Base-by-base conservation (phyloP, 2,113 vertebrate species). In the Mixornis gularis region DNA sequence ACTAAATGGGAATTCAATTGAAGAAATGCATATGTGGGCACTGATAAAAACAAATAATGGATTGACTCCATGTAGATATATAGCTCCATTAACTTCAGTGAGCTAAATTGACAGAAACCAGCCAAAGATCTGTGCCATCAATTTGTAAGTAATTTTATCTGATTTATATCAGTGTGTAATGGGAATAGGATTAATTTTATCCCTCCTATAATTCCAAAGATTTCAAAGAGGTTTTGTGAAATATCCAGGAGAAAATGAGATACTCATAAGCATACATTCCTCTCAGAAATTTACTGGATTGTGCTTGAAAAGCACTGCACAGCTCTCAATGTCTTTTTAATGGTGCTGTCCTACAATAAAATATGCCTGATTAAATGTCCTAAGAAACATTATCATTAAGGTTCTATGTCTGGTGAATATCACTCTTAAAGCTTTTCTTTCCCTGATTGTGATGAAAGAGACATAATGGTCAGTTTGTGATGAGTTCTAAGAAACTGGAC, bases 341-440 rank as follows among this genome's bases (percentile, higher is more conserved):
- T 69, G n/a, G 44, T 53, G 40, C 63, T 92, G 79, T 87, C 48
- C 25, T 36, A 16, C 36, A 58, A 82, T 26, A 93, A 87, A 87
- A 71, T 92, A 91, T 81, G 13, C 26, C 59, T 52, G 68, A 94
- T 90, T 93, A 85, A 93, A 30, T 89, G 43, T 25, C 60, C 36
- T 53, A 85, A 87, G 80, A 87, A 92, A 90, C 27, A 89, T 87
- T 87, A 79, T 85, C 55, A 85, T 71, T 88, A 90, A 56, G 40
- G 4, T 49, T 93, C 26, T 65, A 8, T 40, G 20, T 66, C 63
- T 91, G 68, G 20, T 74, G 72, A 90, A 29, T 56, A 76, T 56
- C 27, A 68, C 44, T 93, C 55, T 78, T 46, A 78, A 51, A 29
- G 66, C 15, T 69, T 87, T 79, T 70, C 60, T 83, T 81, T 46